These are phyloP conservation scores for Rhagoletis pomonella DNA, from an alignment of 1,140 invertebrate genomes.

Conservation along the genomic window DNA sequence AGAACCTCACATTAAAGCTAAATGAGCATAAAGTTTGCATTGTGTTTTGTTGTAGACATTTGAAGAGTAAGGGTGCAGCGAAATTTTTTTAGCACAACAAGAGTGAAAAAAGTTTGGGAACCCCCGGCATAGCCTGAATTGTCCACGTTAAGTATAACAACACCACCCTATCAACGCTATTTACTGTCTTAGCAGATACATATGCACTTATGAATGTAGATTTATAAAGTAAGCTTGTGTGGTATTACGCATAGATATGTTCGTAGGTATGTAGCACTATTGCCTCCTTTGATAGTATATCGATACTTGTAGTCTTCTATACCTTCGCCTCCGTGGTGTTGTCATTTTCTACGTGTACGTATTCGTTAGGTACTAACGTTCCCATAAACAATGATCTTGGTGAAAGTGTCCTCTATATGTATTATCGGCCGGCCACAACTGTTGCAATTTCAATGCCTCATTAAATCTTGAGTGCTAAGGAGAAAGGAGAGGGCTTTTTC, in stretches of 20 bases:
- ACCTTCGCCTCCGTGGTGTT: background rate
- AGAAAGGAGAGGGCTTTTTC: background rate
- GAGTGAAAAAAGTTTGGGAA: no score
- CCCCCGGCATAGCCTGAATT: background rate
- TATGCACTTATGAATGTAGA: background rate
- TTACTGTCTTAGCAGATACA: background rate
- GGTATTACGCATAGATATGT: no score
- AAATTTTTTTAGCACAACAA: no score
- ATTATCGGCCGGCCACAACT: slow-evolving; percentile 10
- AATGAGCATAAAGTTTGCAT: no score
- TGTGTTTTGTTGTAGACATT: no score
- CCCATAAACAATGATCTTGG: slow-evolving; percentile 32
- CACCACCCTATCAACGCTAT: background rate
- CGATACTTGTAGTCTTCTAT: background rate
- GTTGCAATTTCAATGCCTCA: slow-evolving; percentile 21
- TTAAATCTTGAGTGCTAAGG: slow-evolving; percentile 14
- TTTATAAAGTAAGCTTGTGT: no score
- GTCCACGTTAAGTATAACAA: slow-evolving; percentile 1
- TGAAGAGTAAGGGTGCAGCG: no score
- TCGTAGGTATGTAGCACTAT: no score
- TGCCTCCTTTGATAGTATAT: background rate
- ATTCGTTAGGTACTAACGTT: slow-evolving; percentile 17
- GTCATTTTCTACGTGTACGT: slow-evolving; percentile 1
- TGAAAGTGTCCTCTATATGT: background rate
- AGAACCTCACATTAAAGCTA: no score